Base-by-base conservation (phyloP, 2,797 vertebrate species). In the Takifugu rubripes region DNA sequence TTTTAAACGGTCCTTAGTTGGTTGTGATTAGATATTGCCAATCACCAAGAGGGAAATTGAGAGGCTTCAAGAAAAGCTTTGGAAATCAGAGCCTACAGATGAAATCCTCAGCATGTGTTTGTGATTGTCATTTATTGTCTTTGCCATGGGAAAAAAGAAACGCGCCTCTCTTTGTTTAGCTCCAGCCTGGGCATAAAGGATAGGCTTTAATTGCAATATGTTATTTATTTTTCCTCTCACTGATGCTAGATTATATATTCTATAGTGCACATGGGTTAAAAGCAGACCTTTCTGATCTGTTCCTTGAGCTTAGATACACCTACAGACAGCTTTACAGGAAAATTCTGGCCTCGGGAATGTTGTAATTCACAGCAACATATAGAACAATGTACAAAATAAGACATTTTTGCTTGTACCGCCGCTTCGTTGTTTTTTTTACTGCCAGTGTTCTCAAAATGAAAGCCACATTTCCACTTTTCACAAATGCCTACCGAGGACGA, bases 61-160 rank as follows among this genome's bases (percentile, higher is more conserved):
- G 66, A 64, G 46, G 69, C 77, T 68, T 84, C 65, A 82, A 64
- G 75, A 74, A 64, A 61, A 66, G 51, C 56, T 50, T 74, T 68
- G 74, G 79, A 84, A 86, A 85, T 78, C 44, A 75, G 75, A 86
- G 82, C 70, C 72, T 70, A 71, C 75, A 81, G 74, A 70, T 79
- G 65, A 83, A 87, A 88, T 88, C 84, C 81, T 55, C 21, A 54
- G 64, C 89, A 89, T 88, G 77, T 88, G 86, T 88, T 89, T 87
- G 76, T 87, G 81, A 88, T 88, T 88, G 79, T 81, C 82, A 81
- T 87, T 81, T 85, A 88, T 84, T 87, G 78, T 87, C 81, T 87
- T 62, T 81, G 73, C 65, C 74, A 80, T 86, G 84, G 84, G 88
- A 88, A 87, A 82, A 70, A 33, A 79, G 58, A 55, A 53, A 66